Evolutionary conservation across 2,888 invertebrate species (phyloP), one percentile per base, ranked within the genome.

Genomic region (Trissonchulus latispiculum): DNA sequence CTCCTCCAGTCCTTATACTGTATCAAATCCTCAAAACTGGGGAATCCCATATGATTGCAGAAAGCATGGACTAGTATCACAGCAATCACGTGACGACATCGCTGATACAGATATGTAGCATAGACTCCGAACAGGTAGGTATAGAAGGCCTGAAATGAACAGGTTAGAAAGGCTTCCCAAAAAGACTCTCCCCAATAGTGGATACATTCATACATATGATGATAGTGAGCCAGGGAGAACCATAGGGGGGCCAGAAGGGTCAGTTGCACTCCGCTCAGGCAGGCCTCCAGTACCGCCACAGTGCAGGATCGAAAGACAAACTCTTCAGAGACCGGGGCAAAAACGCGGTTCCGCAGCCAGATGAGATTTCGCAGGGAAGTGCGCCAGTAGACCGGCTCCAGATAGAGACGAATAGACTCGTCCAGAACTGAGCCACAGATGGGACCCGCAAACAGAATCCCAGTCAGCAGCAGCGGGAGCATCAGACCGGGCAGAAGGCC

Each of bases 41-140:
- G 74, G 37, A 74, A 74, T 1, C 74, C 74, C 74, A 74, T 74
- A 48, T 61, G 37, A 31, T 74, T 74, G 68, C 74, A 74, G 69
- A 74, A 72, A 28, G 31, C 1, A 48, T 74, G 74, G n/a, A 28
- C n/a, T 29, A 72, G 31, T 1, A 74, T 68, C 23, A 36, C 18
- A n/a, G 72, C 28, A n/a, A 69, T 18, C 28, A 74, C 18, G 32
- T 76, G 28, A 77, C 78, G 75, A 33, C 78, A 80, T 37, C 75
- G 59, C 28, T 78, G 59, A 74, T 79, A 79, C 23, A 82, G 75
- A 62, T 77, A 79, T 0, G 80, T 80, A 15, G 81, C 79, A 70
- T 82, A 82, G 3, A 76, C 77, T 3, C 82, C 82, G 72, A 82
- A 82, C 2, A 80, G 66, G 75, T 82, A 82, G 3, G 82, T 80